These are phyloP conservation scores for Nycticryphes semicollaris DNA, from an alignment of 2,113 vertebrate genomes.

Conservation along the genomic window DNA sequence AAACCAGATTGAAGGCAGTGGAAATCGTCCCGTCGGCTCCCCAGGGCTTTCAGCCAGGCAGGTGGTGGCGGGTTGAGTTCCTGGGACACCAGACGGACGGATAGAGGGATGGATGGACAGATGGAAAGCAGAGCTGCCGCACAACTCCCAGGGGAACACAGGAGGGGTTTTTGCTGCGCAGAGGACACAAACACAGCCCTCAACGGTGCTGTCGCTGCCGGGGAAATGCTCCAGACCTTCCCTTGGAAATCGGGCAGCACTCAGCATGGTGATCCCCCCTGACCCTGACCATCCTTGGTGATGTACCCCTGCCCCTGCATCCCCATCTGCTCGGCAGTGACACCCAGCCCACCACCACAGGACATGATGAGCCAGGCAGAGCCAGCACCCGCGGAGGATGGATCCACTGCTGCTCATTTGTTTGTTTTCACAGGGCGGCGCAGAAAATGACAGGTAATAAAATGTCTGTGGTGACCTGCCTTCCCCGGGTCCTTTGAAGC, in stretches of 20 bases:
- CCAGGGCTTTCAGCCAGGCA: not conserved
- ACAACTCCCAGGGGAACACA: rapidly evolving
- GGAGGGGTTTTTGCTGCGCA: not conserved
- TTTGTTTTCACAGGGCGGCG: not conserved
- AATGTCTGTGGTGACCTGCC: not conserved
- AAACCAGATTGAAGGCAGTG: not conserved
- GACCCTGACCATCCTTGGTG: not conserved
- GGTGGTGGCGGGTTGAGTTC: not conserved
- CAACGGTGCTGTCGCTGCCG: rapidly evolving
- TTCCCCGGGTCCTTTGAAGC: not conserved
- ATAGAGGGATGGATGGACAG: not conserved
- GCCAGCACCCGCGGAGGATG: rapidly evolving
- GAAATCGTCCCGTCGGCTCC: not conserved
- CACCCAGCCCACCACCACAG: rapidly evolving
- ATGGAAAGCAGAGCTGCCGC: not conserved
- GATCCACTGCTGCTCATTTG: not conserved
- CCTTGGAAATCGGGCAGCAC: rapidly evolving
- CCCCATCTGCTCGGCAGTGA: rapidly evolving
- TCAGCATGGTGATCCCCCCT: rapidly evolving
- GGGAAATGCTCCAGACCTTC: not conserved
- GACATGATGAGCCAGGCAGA: rapidly evolving
- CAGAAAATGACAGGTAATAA: not conserved
- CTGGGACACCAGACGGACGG: not conserved
- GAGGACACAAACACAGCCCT: not conserved
- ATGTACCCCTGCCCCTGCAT: not conserved